Percentiles rank a stretch among this genome's conserved stretches.
Conservation (phyloP, 2,113 vertebrate genomes). For the Antigone vipio region DNA sequence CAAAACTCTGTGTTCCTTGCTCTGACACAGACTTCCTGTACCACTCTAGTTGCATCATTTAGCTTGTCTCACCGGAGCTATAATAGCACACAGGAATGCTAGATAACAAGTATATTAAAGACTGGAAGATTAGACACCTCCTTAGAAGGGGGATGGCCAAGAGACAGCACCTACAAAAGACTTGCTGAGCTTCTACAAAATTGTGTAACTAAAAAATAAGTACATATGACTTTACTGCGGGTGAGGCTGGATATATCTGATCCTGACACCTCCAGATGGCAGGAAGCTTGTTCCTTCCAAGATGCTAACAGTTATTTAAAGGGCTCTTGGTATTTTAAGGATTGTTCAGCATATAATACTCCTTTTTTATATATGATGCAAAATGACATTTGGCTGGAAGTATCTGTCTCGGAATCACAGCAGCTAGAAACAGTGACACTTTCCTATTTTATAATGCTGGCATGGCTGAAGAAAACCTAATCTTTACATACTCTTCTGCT, state of each 20-base stretch:
- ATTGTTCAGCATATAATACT: not conserved
- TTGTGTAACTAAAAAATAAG: not conserved
- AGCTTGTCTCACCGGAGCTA: not conserved
- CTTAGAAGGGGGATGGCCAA: not conserved
- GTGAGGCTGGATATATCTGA: not conserved
- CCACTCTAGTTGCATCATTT: not conserved
- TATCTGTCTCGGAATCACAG: not conserved
- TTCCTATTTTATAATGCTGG: not conserved
- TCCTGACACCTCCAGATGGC: not conserved
- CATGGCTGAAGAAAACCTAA: not conserved
- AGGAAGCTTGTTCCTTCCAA: not conserved
- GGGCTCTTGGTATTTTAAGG: not conserved
- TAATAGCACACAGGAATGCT: not conserved
- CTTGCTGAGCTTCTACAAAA: not conserved
- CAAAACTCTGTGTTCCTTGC: not conserved
- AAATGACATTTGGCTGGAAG: not conserved
- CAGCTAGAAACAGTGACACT: not conserved
- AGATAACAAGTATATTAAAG: not conserved
- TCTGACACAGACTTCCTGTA: not conserved
- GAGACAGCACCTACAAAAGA: not conserved
- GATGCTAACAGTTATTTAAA: slow-evolving; percentile 1
- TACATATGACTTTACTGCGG: not conserved
- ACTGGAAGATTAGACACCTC: not conserved
- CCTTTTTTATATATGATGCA: not conserved
- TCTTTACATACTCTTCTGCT: not conserved